These are phyloP conservation scores for Aplidium turbinatum DNA, from an alignment of 23 tunicate genomes.

Conservation along the genomic window DNA sequence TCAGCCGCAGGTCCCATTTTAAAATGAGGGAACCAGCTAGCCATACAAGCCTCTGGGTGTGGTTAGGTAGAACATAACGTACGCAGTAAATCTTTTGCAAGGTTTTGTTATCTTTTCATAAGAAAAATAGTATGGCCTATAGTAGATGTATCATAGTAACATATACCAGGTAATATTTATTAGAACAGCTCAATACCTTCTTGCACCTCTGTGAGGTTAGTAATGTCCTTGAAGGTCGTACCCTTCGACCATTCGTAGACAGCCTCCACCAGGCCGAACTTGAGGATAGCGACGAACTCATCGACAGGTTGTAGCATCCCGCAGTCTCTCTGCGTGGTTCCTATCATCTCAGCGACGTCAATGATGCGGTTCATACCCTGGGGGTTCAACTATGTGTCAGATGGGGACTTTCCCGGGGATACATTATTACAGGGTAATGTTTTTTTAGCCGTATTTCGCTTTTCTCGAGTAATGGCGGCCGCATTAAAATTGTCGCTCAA, in stretches of 20 bases:
- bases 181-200: slow-evolving; percentile 83
- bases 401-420: background rate
- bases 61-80: too few relatives aligned
- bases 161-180: too few relatives aligned
- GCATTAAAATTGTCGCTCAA: too few relatives aligned
- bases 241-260: slow-evolving; percentile 99
- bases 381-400: background rate
- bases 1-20: too few relatives aligned
- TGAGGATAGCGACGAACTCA: slow-evolving; percentile 69
- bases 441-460: too few relatives aligned
- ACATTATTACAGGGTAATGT: background rate
- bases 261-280: slow-evolving; percentile 85
- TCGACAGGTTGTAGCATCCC: slow-evolving; percentile 82
- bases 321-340: slow-evolving; percentile 45
- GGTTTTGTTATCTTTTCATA: too few relatives aligned
- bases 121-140: too few relatives aligned
- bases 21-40: too few relatives aligned
- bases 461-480: too few relatives aligned
- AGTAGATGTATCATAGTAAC: too few relatives aligned
- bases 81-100: too few relatives aligned
- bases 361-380: slow-evolving; percentile 79
- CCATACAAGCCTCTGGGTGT: too few relatives aligned
- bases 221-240: slow-evolving; percentile 89
- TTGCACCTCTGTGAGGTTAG: slow-evolving; percentile 81
- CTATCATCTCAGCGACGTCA: slow-evolving; percentile 60